phyloP scores from a whole-genome alignment of 2,888 invertebrate species.

The Liposcelis brunnea region DNA sequence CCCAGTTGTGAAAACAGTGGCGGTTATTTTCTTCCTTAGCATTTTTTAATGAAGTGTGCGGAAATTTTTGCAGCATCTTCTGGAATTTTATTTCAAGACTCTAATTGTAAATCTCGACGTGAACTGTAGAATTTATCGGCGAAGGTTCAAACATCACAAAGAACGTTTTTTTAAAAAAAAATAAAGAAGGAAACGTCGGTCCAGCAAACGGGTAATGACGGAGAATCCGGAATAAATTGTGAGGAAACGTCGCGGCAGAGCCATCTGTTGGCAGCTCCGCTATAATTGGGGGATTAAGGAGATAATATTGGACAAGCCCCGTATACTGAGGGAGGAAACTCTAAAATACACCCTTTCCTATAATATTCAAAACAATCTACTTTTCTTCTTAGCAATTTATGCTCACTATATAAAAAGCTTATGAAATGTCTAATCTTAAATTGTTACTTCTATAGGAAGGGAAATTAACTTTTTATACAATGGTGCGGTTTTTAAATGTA shows the following conservation, averaged over 20 bases:
- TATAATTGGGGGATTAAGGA: slow-evolving; percentile 20
- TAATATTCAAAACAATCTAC: slow-evolving; percentile 5
- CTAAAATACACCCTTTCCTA: slow-evolving; percentile 6
- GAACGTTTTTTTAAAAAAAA: no score
- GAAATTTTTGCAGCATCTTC: no score
- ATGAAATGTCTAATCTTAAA: not conserved
- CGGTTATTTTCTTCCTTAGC: no score
- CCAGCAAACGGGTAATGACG: no score
- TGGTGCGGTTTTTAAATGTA: slow-evolving; percentile 2
- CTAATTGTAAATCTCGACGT: no score
- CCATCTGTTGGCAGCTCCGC: slow-evolving; percentile 11
- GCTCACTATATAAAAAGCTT: no score
- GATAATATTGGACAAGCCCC: slow-evolving; percentile 17
- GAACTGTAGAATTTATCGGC: no score
- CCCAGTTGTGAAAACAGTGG: no score
- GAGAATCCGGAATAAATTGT: not conserved
- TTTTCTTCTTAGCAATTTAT: slow-evolving; percentile 4
- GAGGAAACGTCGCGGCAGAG: slow-evolving; percentile 6
- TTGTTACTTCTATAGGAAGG: slow-evolving; percentile 6
- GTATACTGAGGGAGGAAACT: slow-evolving; percentile 3
- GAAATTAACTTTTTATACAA: slow-evolving; percentile 8
- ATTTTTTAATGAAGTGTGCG: no score
- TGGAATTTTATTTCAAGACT: no score
- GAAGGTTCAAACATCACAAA: no score
- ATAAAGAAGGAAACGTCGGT: no score